A percentile compares a stretch with the other conserved stretches of the same genome.
Conservation (phyloP, 2,888 invertebrate species). For the Lamellibrachia columna region DNA sequence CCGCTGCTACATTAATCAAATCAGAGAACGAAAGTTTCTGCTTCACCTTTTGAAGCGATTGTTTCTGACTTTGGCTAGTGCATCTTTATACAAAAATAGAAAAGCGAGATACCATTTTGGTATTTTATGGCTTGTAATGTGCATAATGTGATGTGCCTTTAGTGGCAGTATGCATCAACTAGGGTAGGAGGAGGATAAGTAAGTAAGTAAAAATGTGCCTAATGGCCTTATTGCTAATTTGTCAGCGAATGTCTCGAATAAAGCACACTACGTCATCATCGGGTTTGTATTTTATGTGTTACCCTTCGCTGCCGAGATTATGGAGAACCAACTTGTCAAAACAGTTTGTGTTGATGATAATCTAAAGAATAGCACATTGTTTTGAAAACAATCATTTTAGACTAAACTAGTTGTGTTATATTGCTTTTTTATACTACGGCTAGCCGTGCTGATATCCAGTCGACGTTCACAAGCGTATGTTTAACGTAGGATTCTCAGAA, state of each 20-base stretch:
- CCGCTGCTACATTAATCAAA: no score
- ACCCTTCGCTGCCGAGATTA: not conserved
- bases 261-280: not conserved
- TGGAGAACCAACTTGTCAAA: not conserved
- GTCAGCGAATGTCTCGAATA: not conserved
- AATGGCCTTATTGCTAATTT: not conserved
- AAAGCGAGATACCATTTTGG: not conserved
- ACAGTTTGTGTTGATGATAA: not conserved
- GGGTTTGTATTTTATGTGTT: not conserved
- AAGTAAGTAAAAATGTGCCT: no score
- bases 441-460: no score
- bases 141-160: no score
- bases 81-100: not conserved
- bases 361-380: no score
- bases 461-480: no score
- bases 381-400: no score
- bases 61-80: not conserved
- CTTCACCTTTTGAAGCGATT: not conserved
- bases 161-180: no score
- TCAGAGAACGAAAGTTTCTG: not conserved
- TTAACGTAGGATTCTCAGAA: no score
- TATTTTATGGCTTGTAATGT: not conserved
- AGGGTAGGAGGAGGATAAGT: no score
- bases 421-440: no score
- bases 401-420: no score